Base-by-base conservation (phyloP, 2,113 vertebrate genomes). In the Paramisgurnus dabryanus region DNA sequence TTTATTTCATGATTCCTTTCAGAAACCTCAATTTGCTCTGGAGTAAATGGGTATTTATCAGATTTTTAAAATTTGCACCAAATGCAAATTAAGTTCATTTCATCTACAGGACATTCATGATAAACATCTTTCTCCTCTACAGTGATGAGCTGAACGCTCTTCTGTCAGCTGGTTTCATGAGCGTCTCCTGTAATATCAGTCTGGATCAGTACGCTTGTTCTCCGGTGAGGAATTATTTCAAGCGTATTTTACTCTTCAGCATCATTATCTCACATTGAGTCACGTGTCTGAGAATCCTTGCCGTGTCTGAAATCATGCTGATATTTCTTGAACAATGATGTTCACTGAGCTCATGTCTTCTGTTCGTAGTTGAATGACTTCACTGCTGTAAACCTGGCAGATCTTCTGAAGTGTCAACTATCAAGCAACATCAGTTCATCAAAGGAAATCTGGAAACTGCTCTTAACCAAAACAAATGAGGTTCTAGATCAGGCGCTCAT, bases 401-500 rank as follows among this genome's bases (percentile, higher is more conserved):
- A 85, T 60, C 86, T 92, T 2, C 79, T 93, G 65, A 75, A 67
- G 55, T 93, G 91, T 72, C 15, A 90, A 70, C 87, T 92, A 60
- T 77, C 85, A 1, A 85, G 84, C 15, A 82, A 85, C 67, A 87
- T 68, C 80, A 78, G 60, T 55, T 76, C 57, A 63, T 92, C 91
- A 64, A 86, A 7, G 50, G 49, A 82, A 4, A 76, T 88, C 47
- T 93, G 91, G 91, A 91, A 90, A 86, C 66, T 91, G 76, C 76
- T 93, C 63, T 83, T 93, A 74, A 88, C 69, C 1, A 83, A 90
- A 58, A 47, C 86, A 7, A 85, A 85, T 12, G 0, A 0, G 0
- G 57, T 91, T 70, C 77, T 93, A 84, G 86, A 91, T 34, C 78
- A 84, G 7, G 90, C 91, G 8, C 83, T 93, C 77, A 85, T 91